Conservation (phyloP, 2,113 vertebrate species). For the Etheostoma cragini region DNA sequence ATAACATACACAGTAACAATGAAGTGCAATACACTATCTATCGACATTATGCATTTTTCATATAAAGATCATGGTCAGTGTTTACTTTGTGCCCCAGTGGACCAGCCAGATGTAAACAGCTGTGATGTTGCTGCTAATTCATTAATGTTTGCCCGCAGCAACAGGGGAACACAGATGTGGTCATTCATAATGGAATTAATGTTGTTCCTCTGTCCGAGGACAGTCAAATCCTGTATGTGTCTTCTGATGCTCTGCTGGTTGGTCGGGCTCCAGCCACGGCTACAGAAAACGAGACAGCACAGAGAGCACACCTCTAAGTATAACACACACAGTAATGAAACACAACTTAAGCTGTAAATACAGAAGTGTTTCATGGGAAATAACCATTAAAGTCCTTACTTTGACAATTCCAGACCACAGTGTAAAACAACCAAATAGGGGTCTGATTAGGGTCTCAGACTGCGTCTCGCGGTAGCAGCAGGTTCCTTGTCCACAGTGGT, state of each 20-base stretch:
- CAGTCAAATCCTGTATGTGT: neutral
- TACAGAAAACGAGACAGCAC: too few relatives aligned
- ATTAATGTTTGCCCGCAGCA: constrained; percentile 10
- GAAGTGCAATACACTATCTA: neutral
- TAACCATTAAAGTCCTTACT: too few relatives aligned
- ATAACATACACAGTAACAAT: neutral
- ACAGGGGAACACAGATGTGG: neutral
- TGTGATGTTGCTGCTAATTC: constrained; percentile 10
- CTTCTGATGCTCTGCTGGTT: constrained; percentile 18
- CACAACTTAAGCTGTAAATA: neutral
- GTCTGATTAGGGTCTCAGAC: too few relatives aligned
- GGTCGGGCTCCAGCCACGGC: too few relatives aligned
- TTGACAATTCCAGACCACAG: too few relatives aligned
- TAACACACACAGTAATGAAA: neutral
- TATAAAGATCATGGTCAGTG: neutral
- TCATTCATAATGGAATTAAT: constrained; percentile 18
- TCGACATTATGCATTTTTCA: too few relatives aligned
- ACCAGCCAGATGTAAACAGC: neutral
- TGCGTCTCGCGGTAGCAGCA: too few relatives aligned
- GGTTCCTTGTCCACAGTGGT: neutral
- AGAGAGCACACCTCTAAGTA: neutral
- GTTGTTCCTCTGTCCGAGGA: neutral
- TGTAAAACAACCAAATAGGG: too few relatives aligned
- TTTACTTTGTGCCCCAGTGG: neutral
- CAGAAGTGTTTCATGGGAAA: neutral